Evolutionary conservation across 2,888 invertebrate genomes (phyloP).

Genomic region (Leucoma salicis): DNA sequence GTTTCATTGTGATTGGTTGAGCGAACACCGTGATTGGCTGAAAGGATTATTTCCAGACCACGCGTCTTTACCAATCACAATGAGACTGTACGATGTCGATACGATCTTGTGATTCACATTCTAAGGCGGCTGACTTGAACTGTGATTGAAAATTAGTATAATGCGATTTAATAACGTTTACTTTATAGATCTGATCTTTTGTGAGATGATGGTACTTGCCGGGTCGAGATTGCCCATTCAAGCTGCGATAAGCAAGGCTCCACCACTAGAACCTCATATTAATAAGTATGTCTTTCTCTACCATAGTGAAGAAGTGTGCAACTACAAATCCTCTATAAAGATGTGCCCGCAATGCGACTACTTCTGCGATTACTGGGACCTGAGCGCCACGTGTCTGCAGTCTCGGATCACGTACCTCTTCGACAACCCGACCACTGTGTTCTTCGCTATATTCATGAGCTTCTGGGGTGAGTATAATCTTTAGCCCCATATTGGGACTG

Average conservation of each 20-base stretch:
- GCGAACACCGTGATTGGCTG: too few relatives aligned
- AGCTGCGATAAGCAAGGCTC: too few relatives aligned
- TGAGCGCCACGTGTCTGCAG: slow-evolving; percentile 92
- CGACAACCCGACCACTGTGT: slow-evolving; percentile 97
- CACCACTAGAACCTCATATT: too few relatives aligned
- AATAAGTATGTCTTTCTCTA: slow-evolving; percentile 6
- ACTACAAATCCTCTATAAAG: slow-evolving; percentile 82
- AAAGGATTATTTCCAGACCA: too few relatives aligned
- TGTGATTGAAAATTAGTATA: neutral
- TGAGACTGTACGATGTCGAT: neutral
- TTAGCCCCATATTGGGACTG: too few relatives aligned
- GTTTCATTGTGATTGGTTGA: too few relatives aligned
- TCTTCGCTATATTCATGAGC: slow-evolving; percentile 97
- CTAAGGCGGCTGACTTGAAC: neutral
- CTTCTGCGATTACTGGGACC: slow-evolving; percentile 93
- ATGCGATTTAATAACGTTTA: neutral
- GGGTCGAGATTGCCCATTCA: too few relatives aligned
- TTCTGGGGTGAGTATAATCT: slow-evolving; percentile 87
- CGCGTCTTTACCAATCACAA: too few relatives aligned
- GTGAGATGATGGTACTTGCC: too few relatives aligned
- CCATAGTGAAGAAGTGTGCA: slow-evolving; percentile 87
- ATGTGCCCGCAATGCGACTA: slow-evolving; percentile 97
- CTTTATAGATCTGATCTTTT: neutral
- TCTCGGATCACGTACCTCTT: slow-evolving; percentile 94
- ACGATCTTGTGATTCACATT: neutral